Percentiles rank a stretch among this genome's conserved stretches.
These are phyloP conservation scores for western clawed frog (Xenopus tropicalis) DNA, from an alignment of 2,113 vertebrate genomes.

Conservation along the genomic window UCB_Xtro_10.0 CM004448.2:25524001-25524500, in stretches of 20 bases:
- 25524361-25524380: too few species aligned
- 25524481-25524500: too few species aligned
- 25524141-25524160: constrained; percentile 39
- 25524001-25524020: constrained; percentile 5
- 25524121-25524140: constrained; percentile 30
- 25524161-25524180: constrained; percentile 8
- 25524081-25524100: constrained; percentile 2
- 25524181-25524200: background rate
- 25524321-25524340: too few species aligned
- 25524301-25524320: too few species aligned
- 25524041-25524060: constrained; percentile 4
- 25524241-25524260: too few species aligned
- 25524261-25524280: background rate
- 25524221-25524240: background rate
- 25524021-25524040: constrained; percentile 31
- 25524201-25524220: constrained; percentile 20
- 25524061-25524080: constrained; percentile 26
- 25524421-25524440: too few species aligned
- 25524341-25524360: too few species aligned
- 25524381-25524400: too few species aligned
- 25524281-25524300: background rate
- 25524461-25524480: too few species aligned
- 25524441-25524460: too few species aligned
- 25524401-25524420: too few species aligned
- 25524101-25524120: background rate